A percentile compares a stretch with the other conserved stretches of the same genome.
phyloP scores from a whole-genome alignment of 2,888 invertebrate species.

The Lordiphosa fenestrarum region DNA sequence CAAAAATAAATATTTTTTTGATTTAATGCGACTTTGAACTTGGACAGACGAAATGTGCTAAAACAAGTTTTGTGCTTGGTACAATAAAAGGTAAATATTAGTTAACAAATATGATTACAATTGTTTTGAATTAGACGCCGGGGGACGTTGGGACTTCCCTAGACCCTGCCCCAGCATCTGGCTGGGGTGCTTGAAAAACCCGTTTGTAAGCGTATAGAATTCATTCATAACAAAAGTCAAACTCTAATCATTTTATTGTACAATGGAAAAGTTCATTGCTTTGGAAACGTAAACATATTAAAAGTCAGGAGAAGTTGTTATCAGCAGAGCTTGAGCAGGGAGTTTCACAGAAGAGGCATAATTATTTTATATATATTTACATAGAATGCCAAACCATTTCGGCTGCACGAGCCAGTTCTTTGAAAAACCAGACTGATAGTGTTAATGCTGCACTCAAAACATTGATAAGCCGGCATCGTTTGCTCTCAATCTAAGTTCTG shows the following conservation, averaged over 20 bases:
- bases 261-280: conserved; percentile 21
- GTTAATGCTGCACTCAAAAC: conserved; percentile 19
- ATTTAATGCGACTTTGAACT: no score
- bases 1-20: no score
- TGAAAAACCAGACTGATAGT: conserved; percentile 37
- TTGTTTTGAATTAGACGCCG: not conserved
- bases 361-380: no score
- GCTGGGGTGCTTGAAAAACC: conserved; percentile 15
- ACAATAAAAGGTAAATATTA: conserved; percentile 11
- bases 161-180: no score
- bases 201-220: conserved; percentile 17
- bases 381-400: no score
- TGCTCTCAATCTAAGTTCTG: conserved; percentile 13
- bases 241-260: conserved; percentile 13
- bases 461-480: conserved; percentile 38
- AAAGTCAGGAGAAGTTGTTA: no score
- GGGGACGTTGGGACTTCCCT: no score
- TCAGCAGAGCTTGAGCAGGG: no score
- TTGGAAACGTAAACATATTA: conserved; percentile 13
- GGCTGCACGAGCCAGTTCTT: conserved; percentile 18
- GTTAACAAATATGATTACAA: conserved; percentile 12
- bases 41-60: no score
- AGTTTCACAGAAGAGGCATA: no score
- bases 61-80: no score
- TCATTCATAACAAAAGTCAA: conserved; percentile 24